Conservation (phyloP, 2,797 vertebrate species). For the Hyperoplus immaculatus region DNA sequence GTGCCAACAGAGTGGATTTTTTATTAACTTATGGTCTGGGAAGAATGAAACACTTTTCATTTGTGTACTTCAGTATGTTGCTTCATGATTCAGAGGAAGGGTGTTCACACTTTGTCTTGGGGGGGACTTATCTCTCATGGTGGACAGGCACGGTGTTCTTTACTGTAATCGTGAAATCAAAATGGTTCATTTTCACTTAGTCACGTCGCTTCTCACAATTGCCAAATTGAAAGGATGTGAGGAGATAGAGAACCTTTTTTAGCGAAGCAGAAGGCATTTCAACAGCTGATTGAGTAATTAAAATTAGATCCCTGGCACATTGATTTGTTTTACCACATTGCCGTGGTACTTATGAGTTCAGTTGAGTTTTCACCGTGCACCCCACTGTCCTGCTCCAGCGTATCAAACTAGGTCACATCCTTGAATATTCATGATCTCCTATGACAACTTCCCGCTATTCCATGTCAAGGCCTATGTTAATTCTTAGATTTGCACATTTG, state of each 20-base stretch:
- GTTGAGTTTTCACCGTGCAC: conserved; percentile 70
- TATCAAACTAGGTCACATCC: conserved; percentile 81
- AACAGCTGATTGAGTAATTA: conserved; percentile 75
- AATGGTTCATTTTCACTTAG: conserved; percentile 42
- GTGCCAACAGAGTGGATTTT: conserved; percentile 92
- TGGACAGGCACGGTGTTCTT: conserved; percentile 38
- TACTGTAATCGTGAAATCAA: conserved; percentile 34
- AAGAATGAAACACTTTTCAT: conserved; percentile 90
- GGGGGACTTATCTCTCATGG: conserved; percentile 65
- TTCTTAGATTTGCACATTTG: conserved; percentile 78
- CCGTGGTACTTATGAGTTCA: conserved; percentile 64
- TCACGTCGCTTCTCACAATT: conserved; percentile 23
- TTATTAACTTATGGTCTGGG: conserved; percentile 91
- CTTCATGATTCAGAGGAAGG: conserved; percentile 84
- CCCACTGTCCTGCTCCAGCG: conserved; percentile 72
- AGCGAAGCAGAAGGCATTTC: conserved; percentile 57
- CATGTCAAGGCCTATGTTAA: conserved; percentile 83
- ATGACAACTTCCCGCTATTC: conserved; percentile 81
- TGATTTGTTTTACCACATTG: conserved; percentile 62
- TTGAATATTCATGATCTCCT: conserved; percentile 83
- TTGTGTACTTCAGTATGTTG: conserved; percentile 90
- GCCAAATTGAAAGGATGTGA: conserved; percentile 25
- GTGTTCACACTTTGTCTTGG: conserved; percentile 83
- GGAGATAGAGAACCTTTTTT: conserved; percentile 9
- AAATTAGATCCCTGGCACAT: conserved; percentile 68